phyloP scores from a whole-genome alignment of 2,797 vertebrate genomes.

The Tapirus indicus region DNA sequence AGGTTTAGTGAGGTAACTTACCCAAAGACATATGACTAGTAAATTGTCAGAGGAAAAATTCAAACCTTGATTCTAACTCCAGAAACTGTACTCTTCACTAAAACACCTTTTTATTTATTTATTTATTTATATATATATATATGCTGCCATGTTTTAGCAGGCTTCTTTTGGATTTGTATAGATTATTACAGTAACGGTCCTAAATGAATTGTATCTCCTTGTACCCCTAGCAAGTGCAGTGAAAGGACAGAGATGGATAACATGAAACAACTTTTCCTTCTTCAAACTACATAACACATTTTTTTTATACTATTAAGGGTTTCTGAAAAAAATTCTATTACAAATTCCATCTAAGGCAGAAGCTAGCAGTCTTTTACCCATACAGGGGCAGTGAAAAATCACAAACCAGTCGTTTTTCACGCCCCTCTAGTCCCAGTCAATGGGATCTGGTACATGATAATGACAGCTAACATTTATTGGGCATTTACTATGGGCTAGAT shows the following conservation, averaged over 20 bases:
- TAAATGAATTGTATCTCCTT: neutral
- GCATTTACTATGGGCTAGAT: neutral
- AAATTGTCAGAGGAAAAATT: conserved; percentile 23
- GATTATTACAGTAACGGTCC: neutral
- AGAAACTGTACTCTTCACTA: conserved; percentile 10
- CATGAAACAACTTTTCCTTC: neutral
- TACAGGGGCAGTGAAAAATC: neutral
- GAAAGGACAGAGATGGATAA: neutral
- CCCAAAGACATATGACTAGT: neutral
- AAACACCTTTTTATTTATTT: neutral
- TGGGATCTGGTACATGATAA: neutral
- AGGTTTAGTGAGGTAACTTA: neutral
- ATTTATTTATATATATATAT: neutral
- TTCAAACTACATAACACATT: neutral
- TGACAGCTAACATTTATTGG: neutral
- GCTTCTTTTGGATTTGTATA: neutral
- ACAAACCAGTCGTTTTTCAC: neutral
- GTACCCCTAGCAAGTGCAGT: neutral
- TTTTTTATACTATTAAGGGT: conserved; percentile 3
- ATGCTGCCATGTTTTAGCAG: neutral
- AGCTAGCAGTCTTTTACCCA: neutral
- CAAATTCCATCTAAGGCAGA: conserved; percentile 38
- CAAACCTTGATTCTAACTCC: conserved; percentile 37
- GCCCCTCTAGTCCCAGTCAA: neutral
- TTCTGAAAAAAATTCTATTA: neutral